A percentile compares a stretch with the other conserved stretches of the same genome.
Evolutionary conservation across 1,140 invertebrate genomes (phyloP).

Genomic region (Sycophaga agraensis): DNA sequence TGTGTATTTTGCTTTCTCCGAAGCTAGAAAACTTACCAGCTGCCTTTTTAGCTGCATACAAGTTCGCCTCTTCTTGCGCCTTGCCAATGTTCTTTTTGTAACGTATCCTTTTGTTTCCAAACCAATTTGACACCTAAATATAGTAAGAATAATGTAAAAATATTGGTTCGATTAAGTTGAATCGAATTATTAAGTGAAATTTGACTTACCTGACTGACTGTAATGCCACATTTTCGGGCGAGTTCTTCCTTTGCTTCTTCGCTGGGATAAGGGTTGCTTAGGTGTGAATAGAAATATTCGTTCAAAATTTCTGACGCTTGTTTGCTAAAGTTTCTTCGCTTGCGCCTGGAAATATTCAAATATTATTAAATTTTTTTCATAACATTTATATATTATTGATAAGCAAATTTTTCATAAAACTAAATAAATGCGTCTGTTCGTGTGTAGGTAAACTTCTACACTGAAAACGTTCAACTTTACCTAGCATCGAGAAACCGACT

Average conservation of each 20-base stretch:
- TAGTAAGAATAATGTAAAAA: background rate
- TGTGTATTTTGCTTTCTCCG: too few relatives aligned
- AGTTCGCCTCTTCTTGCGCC: constrained; percentile 98
- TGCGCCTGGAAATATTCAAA: constrained; percentile 70
- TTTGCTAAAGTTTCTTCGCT: constrained; percentile 99
- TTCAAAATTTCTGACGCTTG: constrained; percentile 99
- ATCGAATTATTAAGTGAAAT: background rate
- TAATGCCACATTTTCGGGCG: constrained; percentile 99
- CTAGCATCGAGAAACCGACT: constrained; percentile 91
- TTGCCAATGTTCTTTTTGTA: constrained; percentile 99
- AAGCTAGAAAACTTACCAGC: constrained; percentile 77
- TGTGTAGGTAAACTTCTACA: too few relatives aligned
- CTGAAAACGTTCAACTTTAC: constrained; percentile 46
- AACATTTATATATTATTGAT: too few relatives aligned
- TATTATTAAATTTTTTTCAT: background rate
- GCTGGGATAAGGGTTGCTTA: constrained; percentile 99
- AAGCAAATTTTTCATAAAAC: too few relatives aligned
- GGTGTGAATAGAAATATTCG: constrained; percentile 99
- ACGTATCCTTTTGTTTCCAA: constrained; percentile 99
- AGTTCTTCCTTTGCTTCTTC: constrained; percentile 99
- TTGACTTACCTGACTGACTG: constrained; percentile 91
- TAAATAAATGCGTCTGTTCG: too few relatives aligned
- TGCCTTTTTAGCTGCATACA: constrained; percentile 99
- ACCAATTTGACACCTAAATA: constrained; percentile 95
- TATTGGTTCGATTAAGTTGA: background rate